Evolutionary conservation across 2,113 vertebrate genomes (phyloP).

Genomic region (Genyomyrus donnyi): DNA sequence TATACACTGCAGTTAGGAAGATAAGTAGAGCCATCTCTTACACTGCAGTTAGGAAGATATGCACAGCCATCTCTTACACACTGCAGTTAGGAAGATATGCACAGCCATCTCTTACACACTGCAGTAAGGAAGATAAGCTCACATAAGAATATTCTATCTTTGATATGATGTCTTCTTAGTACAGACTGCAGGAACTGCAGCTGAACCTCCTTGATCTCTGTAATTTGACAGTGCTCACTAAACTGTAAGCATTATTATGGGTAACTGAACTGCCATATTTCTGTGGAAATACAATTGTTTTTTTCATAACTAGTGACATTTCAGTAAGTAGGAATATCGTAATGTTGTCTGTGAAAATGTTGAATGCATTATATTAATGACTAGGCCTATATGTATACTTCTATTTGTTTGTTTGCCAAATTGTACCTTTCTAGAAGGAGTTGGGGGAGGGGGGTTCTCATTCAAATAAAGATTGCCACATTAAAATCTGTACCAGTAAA

Average conservation of each 20-base stretch:
- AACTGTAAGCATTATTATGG: constrained; percentile 47
- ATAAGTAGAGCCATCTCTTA: constrained; percentile 39
- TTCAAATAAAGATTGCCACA: neutral
- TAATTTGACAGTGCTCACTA: constrained; percentile 32
- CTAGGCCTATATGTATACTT: neutral
- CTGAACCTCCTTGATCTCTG: constrained; percentile 48
- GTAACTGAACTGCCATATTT: constrained; percentile 46
- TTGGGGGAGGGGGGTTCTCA: neutral
- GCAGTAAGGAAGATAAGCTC: constrained; percentile 44
- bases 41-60: neutral
- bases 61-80: too few species aligned
- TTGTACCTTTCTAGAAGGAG: neutral
- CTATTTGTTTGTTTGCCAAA: neutral
- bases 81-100: constrained; percentile 21
- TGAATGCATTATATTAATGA: neutral
- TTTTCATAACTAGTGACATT: neutral
- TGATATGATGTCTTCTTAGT: constrained; percentile 36
- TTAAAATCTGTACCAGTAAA: neutral
- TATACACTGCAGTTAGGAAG: neutral
- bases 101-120: constrained; percentile 37
- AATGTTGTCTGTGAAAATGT: neutral
- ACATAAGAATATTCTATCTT: constrained; percentile 42
- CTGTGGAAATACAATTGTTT: constrained; percentile 10
- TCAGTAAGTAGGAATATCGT: neutral
- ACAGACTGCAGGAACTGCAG: constrained; percentile 38